Evolutionary conservation across 2,113 vertebrate genomes (phyloP).

Genomic region (Periophthalmodon schlosseri): DNA sequence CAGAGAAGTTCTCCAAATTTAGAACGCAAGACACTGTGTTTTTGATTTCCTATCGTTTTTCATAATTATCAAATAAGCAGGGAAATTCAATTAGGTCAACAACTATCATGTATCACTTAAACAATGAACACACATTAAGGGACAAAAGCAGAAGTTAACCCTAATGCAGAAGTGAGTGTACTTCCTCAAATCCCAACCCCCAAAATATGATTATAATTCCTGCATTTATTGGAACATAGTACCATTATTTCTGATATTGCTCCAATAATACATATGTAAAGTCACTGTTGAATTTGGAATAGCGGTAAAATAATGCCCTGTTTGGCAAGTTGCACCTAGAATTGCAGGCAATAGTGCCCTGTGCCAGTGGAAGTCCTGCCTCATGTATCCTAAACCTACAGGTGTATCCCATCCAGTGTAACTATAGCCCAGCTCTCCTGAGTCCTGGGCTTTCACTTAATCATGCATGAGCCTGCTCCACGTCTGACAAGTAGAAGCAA

Average conservation of each 20-base stretch:
- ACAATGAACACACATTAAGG: background rate
- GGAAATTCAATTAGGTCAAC: too few species aligned
- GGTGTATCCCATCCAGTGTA: conserved; percentile 57
- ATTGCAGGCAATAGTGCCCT: background rate
- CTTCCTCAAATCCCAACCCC: background rate
- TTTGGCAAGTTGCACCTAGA: too few species aligned
- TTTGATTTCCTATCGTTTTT: too few species aligned
- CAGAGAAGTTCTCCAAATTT: too few species aligned
- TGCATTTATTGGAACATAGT: too few species aligned
- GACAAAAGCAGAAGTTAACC: background rate
- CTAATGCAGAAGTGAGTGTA: background rate
- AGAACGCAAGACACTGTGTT: too few species aligned
- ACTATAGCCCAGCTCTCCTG: conserved; percentile 53
- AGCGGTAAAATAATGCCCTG: too few species aligned
- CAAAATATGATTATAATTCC: too few species aligned
- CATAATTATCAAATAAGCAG: too few species aligned
- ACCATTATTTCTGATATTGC: background rate
- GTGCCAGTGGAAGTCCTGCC: conserved; percentile 8
- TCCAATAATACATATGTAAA: background rate
- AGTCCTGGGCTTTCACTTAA: conserved; percentile 49
- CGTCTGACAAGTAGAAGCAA: conserved; percentile 52
- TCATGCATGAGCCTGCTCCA: conserved; percentile 68
- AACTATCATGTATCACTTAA: background rate
- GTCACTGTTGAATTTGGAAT: background rate
- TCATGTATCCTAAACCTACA: conserved; percentile 34